Base-by-base conservation (phyloP, 2,113 vertebrate species). In the Mirza zaza region DNA sequence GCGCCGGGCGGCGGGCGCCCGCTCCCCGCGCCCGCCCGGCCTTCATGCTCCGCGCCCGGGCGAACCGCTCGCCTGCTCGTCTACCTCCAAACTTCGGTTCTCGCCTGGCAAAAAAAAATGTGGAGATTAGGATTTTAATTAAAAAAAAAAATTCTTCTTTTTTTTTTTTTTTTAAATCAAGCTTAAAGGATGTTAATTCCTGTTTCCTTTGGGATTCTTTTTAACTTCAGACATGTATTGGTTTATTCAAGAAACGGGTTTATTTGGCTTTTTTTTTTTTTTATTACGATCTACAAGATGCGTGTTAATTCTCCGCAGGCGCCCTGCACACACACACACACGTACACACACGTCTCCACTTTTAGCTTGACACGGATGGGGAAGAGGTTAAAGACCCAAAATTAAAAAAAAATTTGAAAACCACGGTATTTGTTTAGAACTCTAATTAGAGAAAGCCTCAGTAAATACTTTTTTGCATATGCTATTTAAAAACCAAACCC, bases 1-100 rank as follows among this genome's bases (percentile, higher is more conserved):
- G 97, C 97, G 95, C 97, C 97, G 97, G 97, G 97, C 96, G 95
- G 96, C 97, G 97, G 96, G 96, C 95, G 91, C 96, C 96, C 91
- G 96, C 97, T 91, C 92, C 97, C 96, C 95, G 92, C 94, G 94
- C 95, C 97, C 97, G 96, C 92, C 97, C 97, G 97, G 96, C 97
- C 96, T 97, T 76, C 97, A 96, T 96, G 96, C 97, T 97, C 96
- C 67, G 97, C 94, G 94, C 96, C 97, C 93, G 96, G 96, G 95
- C 97, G 34, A 34, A 91, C 70, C 57, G 84, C 81, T 90, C 95
- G 80, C 63, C 80, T 79, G 87, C 96, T 95, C 90, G 71, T 96
- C 97, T 97, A 82, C 97, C 97, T 95, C 87, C 97, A 96, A 97
- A 98, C 97, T 97, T 96, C 93, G 97, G 81, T 96, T 88, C 97